Evolutionary conservation across 2,888 invertebrate genomes (phyloP).

Genomic region (Xylota sylvarum): DNA sequence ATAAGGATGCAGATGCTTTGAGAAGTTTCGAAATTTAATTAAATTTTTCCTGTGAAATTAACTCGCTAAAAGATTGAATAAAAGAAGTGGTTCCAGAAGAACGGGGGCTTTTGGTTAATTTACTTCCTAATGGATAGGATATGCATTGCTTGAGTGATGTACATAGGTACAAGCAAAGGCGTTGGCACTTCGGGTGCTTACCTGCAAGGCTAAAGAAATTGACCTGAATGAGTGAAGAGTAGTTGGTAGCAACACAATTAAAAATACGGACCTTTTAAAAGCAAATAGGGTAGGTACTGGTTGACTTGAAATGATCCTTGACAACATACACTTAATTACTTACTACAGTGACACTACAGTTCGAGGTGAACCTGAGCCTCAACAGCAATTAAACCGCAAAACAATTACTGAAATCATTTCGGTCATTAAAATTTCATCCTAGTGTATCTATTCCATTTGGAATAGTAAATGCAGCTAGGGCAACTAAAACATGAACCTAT

Average conservation of each 20-base stretch:
- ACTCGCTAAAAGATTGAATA: not conserved
- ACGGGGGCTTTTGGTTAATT: not conserved
- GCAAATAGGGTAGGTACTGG: no score
- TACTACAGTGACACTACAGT: no score
- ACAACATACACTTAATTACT: no score
- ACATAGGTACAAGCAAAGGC: not conserved
- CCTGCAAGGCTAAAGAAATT: not conserved
- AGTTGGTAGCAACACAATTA: not conserved
- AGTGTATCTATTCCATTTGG: no score
- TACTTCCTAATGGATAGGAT: not conserved
- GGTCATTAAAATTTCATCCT: no score
- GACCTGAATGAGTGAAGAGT: not conserved
- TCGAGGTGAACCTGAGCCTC: no score
- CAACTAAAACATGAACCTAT: no score
- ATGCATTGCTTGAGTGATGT: not conserved
- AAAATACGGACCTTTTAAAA: no score
- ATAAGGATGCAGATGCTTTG: slow-evolving; percentile 5
- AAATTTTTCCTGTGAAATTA: not conserved
- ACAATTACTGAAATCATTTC: no score
- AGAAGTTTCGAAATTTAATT: slow-evolving; percentile 1
- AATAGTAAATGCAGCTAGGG: no score
- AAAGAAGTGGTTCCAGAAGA: not conserved
- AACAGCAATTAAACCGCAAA: no score
- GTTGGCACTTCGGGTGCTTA: not conserved
- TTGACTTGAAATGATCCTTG: no score